Base-by-base conservation (phyloP, 2,113 vertebrate genomes). In the Myodes glareolus region DNA sequence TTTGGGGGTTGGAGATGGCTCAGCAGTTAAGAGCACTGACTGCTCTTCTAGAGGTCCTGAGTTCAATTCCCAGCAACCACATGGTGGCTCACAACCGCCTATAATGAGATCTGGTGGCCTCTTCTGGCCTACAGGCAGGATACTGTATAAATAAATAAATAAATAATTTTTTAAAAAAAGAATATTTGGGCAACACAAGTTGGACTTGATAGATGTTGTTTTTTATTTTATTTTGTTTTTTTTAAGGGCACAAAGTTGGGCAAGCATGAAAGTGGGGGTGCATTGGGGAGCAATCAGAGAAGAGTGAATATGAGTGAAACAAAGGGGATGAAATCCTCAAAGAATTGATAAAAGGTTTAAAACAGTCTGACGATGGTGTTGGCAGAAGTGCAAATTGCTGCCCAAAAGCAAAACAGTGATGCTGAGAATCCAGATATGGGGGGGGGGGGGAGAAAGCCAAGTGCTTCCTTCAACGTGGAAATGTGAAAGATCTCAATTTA, bases 401-500 rank as follows among this genome's bases (percentile, higher is more conserved):
- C 55, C 81, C 36, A 47, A 85, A 85, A 85, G 36, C 7, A 23
- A 36, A 23, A 42, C 36, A 72, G 12, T 72, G 52, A 73, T 47
- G 12, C 52, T 63, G 31, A 39, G 13, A 92, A 36, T 84, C 39
- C 42, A 61, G 42, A 29, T 76, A 50, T 31, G 50, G n/a, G n/a
- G n/a, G n/a, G n/a, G n/a, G n/a, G n/a, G n/a, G n/a, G n/a, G n/a
- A n/a, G n/a, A n/a, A n/a, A 63, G 58, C 36, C 58, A 47, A 65
- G 55, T 13, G 3, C 42, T 63, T 73, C 80, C 23, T 31, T 61
- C 36, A 21, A 31, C 13, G 42, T 39, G 31, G 50, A 61, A 58
- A 92, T 33, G 52, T 85, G 19, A 42, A 85, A 39, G 19, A 86
- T 76, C 31, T 92, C 80, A 65, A 45, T 92, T 91, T 92, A 92